A percentile compares a stretch with the other conserved stretches of the same genome.
phyloP scores from a whole-genome alignment of 2,888 invertebrate species.

The Teleiodes luculella region DNA sequence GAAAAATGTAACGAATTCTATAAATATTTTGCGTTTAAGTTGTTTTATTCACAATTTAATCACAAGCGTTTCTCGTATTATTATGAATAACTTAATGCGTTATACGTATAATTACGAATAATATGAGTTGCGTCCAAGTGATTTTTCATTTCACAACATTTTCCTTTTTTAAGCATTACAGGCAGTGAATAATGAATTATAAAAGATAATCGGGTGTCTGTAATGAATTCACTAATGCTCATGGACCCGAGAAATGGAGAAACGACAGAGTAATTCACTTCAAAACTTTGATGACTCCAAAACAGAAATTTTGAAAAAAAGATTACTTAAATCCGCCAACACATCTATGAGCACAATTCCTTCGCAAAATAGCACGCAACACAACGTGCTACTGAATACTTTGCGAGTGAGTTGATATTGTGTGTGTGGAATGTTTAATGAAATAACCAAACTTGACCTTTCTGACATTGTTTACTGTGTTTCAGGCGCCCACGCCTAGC shows the following conservation, averaged over 20 bases:
- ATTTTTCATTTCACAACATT: slow-evolving; percentile 60
- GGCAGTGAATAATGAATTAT: slow-evolving; percentile 60
- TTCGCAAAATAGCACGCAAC: slow-evolving; percentile 56
- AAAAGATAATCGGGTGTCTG: slow-evolving; percentile 60
- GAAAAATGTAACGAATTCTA: slow-evolving; percentile 48
- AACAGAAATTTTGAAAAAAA: slow-evolving; percentile 75
- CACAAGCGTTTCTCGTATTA: slow-evolving; percentile 22
- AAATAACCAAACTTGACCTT: slow-evolving; percentile 34
- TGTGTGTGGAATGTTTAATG: neutral
- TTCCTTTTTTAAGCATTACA: slow-evolving; percentile 69
- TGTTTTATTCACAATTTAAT: slow-evolving; percentile 20
- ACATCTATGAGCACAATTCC: slow-evolving; percentile 48
- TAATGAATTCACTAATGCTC: slow-evolving; percentile 60
- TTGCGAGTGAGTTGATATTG: slow-evolving; percentile 62
- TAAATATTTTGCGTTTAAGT: slow-evolving; percentile 14
- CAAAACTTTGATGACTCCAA: slow-evolving; percentile 75
- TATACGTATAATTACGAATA: slow-evolving; percentile 27
- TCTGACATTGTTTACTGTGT: slow-evolving; percentile 50
- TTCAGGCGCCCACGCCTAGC: slow-evolving; percentile 73
- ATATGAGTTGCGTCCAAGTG: slow-evolving; percentile 37
- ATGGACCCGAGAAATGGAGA: slow-evolving; percentile 69
- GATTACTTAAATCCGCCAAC: slow-evolving; percentile 66
- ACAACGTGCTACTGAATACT: slow-evolving; percentile 70
- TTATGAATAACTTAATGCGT: slow-evolving; percentile 32
- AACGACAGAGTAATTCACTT: slow-evolving; percentile 72